A percentile compares a stretch with the other conserved stretches of the same genome.
Evolutionary conservation across 2,797 vertebrate genomes (phyloP).

Genomic region (Anas georgica): DNA sequence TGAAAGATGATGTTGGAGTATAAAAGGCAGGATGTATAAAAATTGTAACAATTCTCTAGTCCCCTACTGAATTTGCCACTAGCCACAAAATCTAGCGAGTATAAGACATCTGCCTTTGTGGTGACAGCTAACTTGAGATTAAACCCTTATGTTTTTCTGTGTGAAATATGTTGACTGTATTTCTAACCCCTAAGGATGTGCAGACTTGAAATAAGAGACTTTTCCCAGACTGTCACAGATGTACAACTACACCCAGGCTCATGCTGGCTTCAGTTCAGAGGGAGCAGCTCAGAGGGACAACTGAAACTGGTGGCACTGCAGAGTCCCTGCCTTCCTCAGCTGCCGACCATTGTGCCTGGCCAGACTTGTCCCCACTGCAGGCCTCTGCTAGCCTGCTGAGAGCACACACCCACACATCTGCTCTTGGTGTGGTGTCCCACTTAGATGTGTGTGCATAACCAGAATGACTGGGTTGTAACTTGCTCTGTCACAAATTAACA

Average conservation of each 20-base stretch:
- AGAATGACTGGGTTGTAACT: neutral
- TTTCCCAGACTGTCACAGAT: neutral
- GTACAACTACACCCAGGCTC: neutral
- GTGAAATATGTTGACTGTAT: neutral
- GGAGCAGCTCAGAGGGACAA: neutral
- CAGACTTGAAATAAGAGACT: neutral
- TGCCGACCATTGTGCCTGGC: neutral
- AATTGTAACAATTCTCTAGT: neutral
- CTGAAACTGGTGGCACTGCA: neutral
- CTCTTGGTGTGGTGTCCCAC: neutral
- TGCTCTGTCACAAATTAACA: neutral
- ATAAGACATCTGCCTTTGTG: neutral
- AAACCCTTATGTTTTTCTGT: neutral
- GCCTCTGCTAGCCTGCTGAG: fast-evolving
- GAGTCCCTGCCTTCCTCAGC: neutral
- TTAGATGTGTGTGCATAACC: neutral
- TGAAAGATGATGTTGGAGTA: neutral
- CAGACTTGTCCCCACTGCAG: neutral
- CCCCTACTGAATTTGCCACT: neutral
- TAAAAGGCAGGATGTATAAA: neutral
- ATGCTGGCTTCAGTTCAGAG: neutral
- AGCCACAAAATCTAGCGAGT: no score
- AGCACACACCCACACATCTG: neutral
- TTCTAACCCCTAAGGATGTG: neutral
- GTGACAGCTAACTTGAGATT: neutral